Percentiles rank a stretch among this genome's conserved stretches.
Conservation (phyloP, 2,888 invertebrate genomes). For the Folsomia candida region DNA sequence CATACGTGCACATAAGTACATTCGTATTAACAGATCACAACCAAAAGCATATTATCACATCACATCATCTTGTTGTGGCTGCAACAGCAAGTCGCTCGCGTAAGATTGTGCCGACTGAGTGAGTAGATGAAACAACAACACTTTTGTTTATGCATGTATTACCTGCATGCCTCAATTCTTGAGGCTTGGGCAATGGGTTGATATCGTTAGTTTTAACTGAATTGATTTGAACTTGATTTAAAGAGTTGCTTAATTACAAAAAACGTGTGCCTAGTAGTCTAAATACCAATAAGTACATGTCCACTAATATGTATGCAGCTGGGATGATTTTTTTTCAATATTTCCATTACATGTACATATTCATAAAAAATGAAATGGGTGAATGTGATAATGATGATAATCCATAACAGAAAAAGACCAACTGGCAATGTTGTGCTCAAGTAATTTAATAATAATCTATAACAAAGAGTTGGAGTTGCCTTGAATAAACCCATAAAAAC, state of each 20-base stretch:
- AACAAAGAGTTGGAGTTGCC: background rate
- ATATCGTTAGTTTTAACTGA: too few species aligned
- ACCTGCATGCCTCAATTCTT: too few species aligned
- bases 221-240: background rate
- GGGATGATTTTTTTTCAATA: too few species aligned
- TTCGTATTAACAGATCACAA: background rate
- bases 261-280: too few species aligned
- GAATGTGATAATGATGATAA: background rate
- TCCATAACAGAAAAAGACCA: background rate
- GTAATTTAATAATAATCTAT: background rate
- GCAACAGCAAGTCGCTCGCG: background rate
- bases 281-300: too few species aligned
- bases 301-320: too few species aligned
- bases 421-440: too few species aligned
- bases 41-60: background rate
- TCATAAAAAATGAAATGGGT: background rate
- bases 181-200: too few species aligned
- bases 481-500: slow-evolving; percentile 7
- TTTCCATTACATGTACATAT: background rate
- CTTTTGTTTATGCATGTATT: background rate
- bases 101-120: background rate
- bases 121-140: background rate
- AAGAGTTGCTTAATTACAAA: background rate
- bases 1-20: too few species aligned
- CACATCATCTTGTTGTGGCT: background rate